Evolutionary conservation across 2,888 invertebrate genomes (phyloP).

Genomic region (Eilema caniola): DNA sequence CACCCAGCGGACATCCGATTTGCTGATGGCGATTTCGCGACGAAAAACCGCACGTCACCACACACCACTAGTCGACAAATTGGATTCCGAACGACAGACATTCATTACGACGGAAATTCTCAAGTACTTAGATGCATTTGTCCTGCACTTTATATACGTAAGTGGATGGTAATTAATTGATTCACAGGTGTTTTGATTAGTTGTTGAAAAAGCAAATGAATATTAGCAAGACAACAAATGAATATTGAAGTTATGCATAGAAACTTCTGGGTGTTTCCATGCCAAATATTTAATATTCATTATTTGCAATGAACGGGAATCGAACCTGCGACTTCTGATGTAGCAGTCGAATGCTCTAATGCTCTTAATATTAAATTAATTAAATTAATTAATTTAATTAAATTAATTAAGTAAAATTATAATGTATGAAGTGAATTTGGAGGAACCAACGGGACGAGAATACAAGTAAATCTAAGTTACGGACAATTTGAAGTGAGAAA

Average conservation of each 20-base stretch:
- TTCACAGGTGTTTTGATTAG: not conserved
- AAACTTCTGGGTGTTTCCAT: too few species aligned
- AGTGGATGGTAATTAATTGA: not conserved
- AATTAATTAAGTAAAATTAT: too few species aligned
- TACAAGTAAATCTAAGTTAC: too few species aligned
- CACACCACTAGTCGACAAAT: conserved; percentile 65
- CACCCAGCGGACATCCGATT: conserved; percentile 57
- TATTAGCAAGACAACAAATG: not conserved
- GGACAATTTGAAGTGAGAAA: too few species aligned
- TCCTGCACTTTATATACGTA: not conserved
- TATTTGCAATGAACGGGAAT: too few species aligned
- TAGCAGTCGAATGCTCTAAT: too few species aligned
- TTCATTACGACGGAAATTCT: conserved; percentile 24
- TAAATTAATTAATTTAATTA: too few species aligned
- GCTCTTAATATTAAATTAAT: too few species aligned
- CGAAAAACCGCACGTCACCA: conserved; percentile 72
- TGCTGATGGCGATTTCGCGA: conserved; percentile 53
- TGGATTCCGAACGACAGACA: conserved; percentile 56
- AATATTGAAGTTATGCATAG: too few species aligned
- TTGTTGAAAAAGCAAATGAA: not conserved
- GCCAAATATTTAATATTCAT: too few species aligned
- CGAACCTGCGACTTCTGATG: too few species aligned
- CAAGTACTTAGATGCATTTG: conserved; percentile 18
- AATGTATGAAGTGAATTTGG: not conserved
- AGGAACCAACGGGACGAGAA: too few species aligned